Conservation (phyloP, 2,888 invertebrate genomes). For the Ophion obscuratus region DNA sequence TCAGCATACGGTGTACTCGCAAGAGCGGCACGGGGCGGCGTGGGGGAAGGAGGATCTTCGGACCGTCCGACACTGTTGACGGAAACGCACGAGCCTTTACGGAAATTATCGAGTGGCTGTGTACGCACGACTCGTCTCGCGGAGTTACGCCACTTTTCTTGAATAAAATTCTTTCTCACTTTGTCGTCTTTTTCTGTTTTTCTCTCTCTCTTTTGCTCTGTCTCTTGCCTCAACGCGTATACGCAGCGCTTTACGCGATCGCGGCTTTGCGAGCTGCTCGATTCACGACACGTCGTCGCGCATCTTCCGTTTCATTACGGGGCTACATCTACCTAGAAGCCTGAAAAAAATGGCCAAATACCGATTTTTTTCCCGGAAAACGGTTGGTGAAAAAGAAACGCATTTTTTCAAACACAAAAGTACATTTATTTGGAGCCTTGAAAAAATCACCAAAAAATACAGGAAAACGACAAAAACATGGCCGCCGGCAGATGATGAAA, state of each 20-base stretch:
- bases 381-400: too few species aligned
- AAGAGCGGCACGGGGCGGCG: constrained; percentile 3
- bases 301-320: too few species aligned
- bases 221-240: neutral
- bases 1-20: neutral
- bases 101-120: constrained; percentile 48
- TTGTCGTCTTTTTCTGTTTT: constrained; percentile 2
- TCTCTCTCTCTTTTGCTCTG: neutral
- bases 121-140: constrained; percentile 70
- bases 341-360: too few species aligned
- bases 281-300: constrained; percentile 7
- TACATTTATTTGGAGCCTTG: too few species aligned
- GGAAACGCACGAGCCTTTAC: constrained; percentile 49
- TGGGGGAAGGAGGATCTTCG: constrained; percentile 43
- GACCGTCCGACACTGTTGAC: constrained; percentile 47
- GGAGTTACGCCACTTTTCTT: constrained; percentile 75
- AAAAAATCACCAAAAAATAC: too few species aligned
- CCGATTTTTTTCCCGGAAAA: too few species aligned
- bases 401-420: too few species aligned
- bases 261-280: constrained; percentile 1
- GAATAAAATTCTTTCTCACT: constrained; percentile 75
- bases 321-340: too few species aligned
- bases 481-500: too few species aligned
- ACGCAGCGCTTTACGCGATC: too few species aligned
- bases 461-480: too few species aligned